Conservation (phyloP, 2,113 vertebrate species). For the Sphyrna mokarran region DNA sequence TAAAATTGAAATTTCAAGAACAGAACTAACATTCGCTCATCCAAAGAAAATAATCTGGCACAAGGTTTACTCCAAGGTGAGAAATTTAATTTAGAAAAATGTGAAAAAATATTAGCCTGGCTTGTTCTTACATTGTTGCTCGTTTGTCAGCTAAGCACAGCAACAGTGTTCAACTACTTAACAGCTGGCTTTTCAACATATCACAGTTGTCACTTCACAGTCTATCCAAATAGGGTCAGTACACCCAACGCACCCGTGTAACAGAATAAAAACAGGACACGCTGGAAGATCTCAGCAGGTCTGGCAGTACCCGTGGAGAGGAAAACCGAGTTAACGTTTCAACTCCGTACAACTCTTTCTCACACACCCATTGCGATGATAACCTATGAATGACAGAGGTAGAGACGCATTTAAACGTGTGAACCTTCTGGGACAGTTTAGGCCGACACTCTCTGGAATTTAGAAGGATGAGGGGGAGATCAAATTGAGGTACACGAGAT, state of each 20-base stretch:
- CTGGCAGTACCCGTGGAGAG: too few species aligned
- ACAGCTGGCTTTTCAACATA: background rate
- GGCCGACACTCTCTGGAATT: too few species aligned
- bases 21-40: background rate
- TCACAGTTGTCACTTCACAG: background rate
- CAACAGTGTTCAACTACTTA: background rate
- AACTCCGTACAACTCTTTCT: too few species aligned
- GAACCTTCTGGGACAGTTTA: too few species aligned
- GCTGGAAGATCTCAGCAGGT: too few species aligned
- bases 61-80: constrained; percentile 11
- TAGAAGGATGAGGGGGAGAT: too few species aligned
- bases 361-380: background rate
- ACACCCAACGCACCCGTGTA: background rate
- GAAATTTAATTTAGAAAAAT: background rate
- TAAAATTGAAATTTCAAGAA: constrained; percentile 17
- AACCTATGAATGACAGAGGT: too few species aligned
- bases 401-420: too few species aligned
- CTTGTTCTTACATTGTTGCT: background rate
- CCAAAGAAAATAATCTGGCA: background rate
- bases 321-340: too few species aligned
- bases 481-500: too few species aligned
- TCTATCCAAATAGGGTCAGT: background rate
- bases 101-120: background rate
- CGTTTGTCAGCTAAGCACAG: background rate
- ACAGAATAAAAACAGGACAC: background rate